Evolutionary conservation across 1,140 invertebrate genomes (phyloP), one percentile per base, ranked within the genome.

Genomic region (Drosophila littoralis): DNA sequence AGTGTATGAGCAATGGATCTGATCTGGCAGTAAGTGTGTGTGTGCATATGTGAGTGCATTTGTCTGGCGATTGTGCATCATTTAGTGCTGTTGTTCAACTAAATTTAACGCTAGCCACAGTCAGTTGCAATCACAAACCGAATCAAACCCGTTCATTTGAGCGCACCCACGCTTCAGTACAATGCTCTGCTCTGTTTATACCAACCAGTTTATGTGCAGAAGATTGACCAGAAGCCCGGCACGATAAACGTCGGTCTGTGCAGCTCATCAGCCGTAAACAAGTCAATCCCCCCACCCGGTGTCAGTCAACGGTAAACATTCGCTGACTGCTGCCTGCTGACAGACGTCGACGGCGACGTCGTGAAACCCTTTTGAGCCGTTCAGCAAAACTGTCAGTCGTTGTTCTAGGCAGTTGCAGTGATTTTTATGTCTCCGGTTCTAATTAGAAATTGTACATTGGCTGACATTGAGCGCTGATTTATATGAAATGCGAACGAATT

Each of bases 401-500:
- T 55, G 63, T 40, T 46, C 51, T 45, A 54, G 58, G 35, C 55
- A 68, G 65, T 67, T 61, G 59, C 64, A 57, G 75, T 66, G 79
- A 85, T 82, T 89, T 88, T 80, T 89, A 84, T 89, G 84, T 89
- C 84, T 89, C 84, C 84, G 84, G 84, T 89, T 89, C 84, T 89
- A 89, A 89, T 89, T 89, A 84, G 73, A 89, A 82, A 69, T 79
- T 69, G 75, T 80, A 84, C 72, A 75, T 80, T 68, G 38, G 61
- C 67, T 88, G 83, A 77, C 83, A 88, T 89, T 88, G 83, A 89
- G 80, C 84, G 80, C 57, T 88, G 84, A 88, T 88, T 88, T 88
- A 84, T 89, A 54, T 52, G 69, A 88, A 83, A 77, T 61, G 83
- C 58, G 77, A 67, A 67, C 55, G 38, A 48, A 17, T 48, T 68